A percentile compares a stretch with the other conserved stretches of the same genome.
These are phyloP conservation scores for Epizoanthus scotinus DNA, from an alignment of 92 coral and sea anemone species.

Conservation along the genomic window DNA sequence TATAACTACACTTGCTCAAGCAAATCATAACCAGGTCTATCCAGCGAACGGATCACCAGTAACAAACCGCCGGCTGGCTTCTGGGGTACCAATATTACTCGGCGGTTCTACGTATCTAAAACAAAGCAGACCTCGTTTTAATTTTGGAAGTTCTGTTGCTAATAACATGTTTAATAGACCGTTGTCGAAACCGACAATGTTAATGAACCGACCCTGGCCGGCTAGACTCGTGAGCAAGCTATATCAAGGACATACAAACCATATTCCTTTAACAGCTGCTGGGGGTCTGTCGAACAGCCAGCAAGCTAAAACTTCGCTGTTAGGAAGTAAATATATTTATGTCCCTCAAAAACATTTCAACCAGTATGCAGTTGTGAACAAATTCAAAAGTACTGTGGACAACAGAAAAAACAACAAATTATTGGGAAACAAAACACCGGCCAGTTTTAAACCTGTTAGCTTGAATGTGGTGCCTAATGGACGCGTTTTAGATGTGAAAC, in stretches of 20 bases:
- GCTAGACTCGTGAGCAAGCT: not conserved
- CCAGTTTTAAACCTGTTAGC: not conserved
- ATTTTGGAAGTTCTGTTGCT: not conserved
- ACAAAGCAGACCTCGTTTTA: constrained; percentile 3
- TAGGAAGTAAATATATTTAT: not conserved
- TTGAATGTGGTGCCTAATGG: not conserved
- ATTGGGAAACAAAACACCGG: not conserved
- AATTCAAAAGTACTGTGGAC: no score
- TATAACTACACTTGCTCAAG: not conserved
- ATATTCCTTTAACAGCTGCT: not conserved
- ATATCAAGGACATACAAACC: constrained; percentile 1
- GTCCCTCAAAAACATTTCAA: not conserved
- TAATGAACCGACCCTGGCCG: not conserved
- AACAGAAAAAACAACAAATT: not conserved
- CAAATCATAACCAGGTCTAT: not conserved
- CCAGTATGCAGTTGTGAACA: not conserved
- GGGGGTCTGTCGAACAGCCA: no score
- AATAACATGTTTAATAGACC: constrained; percentile 1
- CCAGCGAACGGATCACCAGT: not conserved
- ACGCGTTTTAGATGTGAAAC: constrained; percentile 18
- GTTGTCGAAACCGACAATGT: not conserved
- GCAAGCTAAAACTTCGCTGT: no score
- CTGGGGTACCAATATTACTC: not conserved
- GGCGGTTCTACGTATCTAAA: not conserved
- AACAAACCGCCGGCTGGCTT: not conserved